phyloP scores from a whole-genome alignment of 2,888 invertebrate species.

The Eupithecia inturbata region DNA sequence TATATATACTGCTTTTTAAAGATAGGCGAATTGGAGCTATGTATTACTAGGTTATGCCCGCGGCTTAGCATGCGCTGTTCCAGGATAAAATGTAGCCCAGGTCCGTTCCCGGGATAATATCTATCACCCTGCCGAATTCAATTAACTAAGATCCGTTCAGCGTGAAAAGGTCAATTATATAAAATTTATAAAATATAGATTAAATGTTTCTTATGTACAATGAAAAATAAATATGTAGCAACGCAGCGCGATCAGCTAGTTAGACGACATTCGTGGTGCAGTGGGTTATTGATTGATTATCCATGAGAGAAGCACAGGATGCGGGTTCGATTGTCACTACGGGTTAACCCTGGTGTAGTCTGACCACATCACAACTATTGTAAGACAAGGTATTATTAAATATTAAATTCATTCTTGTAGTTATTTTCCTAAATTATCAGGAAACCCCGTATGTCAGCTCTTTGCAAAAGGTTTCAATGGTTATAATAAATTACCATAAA shows the following conservation, averaged over 20 bases:
- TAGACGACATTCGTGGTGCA: neutral
- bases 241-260: no score
- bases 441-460: conserved; percentile 1
- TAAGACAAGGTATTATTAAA: neutral
- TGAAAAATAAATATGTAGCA: no score
- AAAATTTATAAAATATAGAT: no score
- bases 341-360: neutral
- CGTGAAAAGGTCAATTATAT: no score
- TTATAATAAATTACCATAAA: conserved; percentile 9
- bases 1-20: neutral
- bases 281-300: neutral
- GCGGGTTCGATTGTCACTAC: neutral
- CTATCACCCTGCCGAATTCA: neutral
- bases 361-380: neutral
- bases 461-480: conserved; percentile 6
- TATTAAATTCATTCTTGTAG: neutral
- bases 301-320: neutral
- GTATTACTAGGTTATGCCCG: neutral
- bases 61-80: no score
- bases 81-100: neutral
- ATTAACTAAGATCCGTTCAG: no score
- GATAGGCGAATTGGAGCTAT: neutral
- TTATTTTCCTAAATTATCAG: conserved; percentile 7
- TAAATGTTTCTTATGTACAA: no score
- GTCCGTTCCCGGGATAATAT: neutral